Conservation (phyloP, 2,113 vertebrate genomes). For the Xenus cinereus region DNA sequence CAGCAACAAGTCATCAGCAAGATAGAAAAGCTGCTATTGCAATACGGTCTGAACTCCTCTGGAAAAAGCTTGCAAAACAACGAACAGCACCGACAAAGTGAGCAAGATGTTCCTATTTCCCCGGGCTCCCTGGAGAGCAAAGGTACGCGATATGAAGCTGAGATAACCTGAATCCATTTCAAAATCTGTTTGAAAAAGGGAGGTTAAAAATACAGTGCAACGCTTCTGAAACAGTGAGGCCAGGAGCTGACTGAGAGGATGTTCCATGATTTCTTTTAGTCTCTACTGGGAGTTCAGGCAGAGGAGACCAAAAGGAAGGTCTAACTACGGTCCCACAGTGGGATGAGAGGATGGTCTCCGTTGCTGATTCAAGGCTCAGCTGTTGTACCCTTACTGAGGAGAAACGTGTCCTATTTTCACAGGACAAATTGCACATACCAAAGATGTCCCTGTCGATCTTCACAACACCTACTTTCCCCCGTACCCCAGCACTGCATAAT, state of each 20-base stretch:
- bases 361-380: neutral
- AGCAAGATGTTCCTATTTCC: neutral
- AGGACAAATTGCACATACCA: neutral
- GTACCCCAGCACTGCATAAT: fast-evolving
- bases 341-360: neutral
- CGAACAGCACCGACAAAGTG: neutral
- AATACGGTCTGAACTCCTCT: neutral
- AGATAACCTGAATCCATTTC: neutral
- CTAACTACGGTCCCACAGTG: neutral
- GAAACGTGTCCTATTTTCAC: fast-evolving
- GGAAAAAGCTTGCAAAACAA: neutral
- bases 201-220: neutral
- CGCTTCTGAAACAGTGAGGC: neutral
- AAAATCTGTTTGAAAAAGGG: neutral
- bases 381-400: neutral
- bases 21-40: neutral
- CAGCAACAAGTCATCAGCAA: neutral
- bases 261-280: neutral
- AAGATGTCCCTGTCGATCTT: fast-evolving
- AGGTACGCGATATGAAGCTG: neutral
- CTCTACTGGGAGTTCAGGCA: neutral
- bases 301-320: neutral
- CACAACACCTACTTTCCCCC: neutral
- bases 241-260: neutral
- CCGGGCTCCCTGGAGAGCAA: neutral